These are phyloP conservation scores for Eupeodes luniger DNA, from an alignment of 2,888 invertebrate species.

Conservation along the genomic window DNA sequence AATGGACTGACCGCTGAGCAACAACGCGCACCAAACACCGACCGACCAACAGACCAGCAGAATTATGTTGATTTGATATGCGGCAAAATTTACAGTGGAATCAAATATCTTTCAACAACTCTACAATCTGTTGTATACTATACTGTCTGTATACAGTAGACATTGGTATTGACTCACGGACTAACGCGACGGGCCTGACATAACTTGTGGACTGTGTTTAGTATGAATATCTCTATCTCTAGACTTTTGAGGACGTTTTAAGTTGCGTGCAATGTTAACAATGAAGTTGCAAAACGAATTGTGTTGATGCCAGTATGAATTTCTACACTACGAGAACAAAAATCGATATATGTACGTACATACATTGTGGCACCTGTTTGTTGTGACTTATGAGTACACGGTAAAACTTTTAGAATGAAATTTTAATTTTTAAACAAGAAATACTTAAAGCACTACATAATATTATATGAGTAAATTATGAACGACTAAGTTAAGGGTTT, in stretches of 20 bases:
- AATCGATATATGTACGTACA: neutral
- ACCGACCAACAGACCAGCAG: neutral
- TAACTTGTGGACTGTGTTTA: neutral
- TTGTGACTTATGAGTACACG: neutral
- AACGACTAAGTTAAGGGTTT: too few relatives aligned
- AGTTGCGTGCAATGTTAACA: slow-evolving; percentile 57
- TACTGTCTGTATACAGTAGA: neutral
- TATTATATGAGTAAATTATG: too few relatives aligned
- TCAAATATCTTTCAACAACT: slow-evolving; percentile 49
- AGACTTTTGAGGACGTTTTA: slow-evolving; percentile 7
- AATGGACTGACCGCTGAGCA: slow-evolving; percentile 57
- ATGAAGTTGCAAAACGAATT: slow-evolving; percentile 33
- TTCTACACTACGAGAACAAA: slow-evolving; percentile 10
- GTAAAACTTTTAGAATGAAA: neutral
- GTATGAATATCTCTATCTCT: neutral
- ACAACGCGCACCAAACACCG: too few relatives aligned
- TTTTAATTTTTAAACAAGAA: too few relatives aligned
- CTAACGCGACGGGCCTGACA: neutral
- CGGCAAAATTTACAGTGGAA: slow-evolving; percentile 21
- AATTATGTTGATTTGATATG: slow-evolving; percentile 51
- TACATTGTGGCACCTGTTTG: neutral
- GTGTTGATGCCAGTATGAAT: neutral
- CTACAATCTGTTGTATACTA: neutral
- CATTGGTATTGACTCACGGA: neutral
- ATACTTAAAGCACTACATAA: too few relatives aligned